These are phyloP conservation scores for Spea multiplicata DNA, from an alignment of 2,113 vertebrate genomes.

Conservation along the genomic window DNA sequence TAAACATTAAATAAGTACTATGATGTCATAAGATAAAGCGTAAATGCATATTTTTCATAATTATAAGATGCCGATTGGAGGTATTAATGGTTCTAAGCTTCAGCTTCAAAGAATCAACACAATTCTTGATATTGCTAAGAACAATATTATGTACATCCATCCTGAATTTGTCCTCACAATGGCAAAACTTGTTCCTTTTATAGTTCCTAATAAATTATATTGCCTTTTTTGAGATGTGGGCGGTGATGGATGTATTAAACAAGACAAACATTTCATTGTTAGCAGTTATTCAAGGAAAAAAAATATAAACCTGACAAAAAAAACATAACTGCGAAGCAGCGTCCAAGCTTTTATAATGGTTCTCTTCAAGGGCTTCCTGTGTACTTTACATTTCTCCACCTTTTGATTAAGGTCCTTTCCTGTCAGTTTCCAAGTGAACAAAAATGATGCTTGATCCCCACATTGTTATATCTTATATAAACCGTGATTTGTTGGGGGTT, in stretches of 20 bases:
- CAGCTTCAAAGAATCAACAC: too few species aligned
- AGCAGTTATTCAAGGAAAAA: not conserved
- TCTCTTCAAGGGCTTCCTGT: not conserved
- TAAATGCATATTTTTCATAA: too few species aligned
- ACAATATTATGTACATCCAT: too few species aligned
- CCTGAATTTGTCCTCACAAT: too few species aligned
- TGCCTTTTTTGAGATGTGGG: not conserved
- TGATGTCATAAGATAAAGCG: too few species aligned
- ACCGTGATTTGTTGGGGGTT: not conserved
- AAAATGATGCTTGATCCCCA: not conserved
- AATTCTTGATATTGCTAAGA: too few species aligned
- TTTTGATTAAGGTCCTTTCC: not conserved
- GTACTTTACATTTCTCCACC: not conserved
- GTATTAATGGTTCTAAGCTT: too few species aligned
- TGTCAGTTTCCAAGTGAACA: not conserved
- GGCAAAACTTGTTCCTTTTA: too few species aligned
- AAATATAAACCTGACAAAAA: not conserved
- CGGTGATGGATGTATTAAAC: not conserved
- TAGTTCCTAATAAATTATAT: too few species aligned
- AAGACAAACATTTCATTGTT: not conserved
- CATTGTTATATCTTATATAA: not conserved
- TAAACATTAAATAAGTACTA: too few species aligned
- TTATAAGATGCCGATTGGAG: too few species aligned
- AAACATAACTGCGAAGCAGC: not conserved
- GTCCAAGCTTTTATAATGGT: not conserved